These are phyloP conservation scores for Catajapyx aquilonaris DNA, from an alignment of 1,140 invertebrate genomes.

Conservation along the genomic window DNA sequence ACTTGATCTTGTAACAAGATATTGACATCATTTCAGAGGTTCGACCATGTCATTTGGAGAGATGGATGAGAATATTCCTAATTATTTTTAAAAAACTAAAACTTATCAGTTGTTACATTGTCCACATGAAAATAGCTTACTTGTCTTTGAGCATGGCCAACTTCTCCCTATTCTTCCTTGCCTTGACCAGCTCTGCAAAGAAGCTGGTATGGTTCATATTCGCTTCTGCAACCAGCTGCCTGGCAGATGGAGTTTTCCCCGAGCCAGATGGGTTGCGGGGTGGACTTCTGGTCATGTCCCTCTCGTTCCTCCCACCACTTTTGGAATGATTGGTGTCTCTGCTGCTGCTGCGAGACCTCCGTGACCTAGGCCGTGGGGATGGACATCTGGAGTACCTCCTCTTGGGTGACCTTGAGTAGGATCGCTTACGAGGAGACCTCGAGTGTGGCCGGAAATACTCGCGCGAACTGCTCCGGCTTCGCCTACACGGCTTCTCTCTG, in stretches of 20 bases:
- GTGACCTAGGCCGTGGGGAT: conserved; percentile 9
- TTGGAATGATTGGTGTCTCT: conserved; percentile 4
- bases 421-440: no score
- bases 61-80: no score
- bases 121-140: conserved; percentile 4
- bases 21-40: no score
- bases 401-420: no score
- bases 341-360: conserved; percentile 19
- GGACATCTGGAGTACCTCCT: conserved; percentile 6
- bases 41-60: no score
- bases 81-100: no score
- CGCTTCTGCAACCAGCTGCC: conserved; percentile 17
- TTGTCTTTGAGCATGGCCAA: conserved; percentile 25
- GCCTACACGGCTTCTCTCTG: no score
- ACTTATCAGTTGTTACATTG: conserved; percentile 4
- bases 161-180: conserved; percentile 51
- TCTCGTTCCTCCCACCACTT: no score
- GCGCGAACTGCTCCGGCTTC: no score
- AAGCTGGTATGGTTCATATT: conserved; percentile 65
- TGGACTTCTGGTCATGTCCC: background rate
- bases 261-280: background rate
- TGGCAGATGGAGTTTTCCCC: conserved; percentile 5
- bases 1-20: no score
- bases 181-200: conserved; percentile 69
- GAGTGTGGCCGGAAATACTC: no score